These are phyloP conservation scores for Mycalesis mineus DNA, from an alignment of 2,888 invertebrate genomes.

Conservation along the genomic window DNA sequence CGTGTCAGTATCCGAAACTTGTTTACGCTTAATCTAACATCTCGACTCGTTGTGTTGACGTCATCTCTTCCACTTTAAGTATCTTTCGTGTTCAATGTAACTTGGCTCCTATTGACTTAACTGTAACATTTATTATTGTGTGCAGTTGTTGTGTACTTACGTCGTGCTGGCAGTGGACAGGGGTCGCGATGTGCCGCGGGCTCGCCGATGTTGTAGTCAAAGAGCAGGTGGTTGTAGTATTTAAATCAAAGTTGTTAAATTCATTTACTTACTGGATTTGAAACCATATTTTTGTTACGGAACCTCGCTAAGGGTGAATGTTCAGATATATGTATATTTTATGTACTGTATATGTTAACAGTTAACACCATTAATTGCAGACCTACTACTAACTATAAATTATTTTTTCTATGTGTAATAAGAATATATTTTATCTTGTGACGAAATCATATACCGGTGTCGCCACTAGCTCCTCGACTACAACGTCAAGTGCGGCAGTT, in stretches of 20 bases:
- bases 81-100: not conserved
- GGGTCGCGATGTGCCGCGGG: conserved; percentile 29
- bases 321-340: no score
- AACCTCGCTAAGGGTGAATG: no score
- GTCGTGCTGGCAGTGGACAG: conserved; percentile 1
- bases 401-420: no score
- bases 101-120: not conserved
- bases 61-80: conserved; percentile 3
- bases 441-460: not conserved
- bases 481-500: conserved; percentile 38
- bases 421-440: no score
- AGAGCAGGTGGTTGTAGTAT: not conserved
- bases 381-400: no score
- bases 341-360: no score
- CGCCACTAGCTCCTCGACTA: not conserved
- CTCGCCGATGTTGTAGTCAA: conserved; percentile 31
- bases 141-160: not conserved
- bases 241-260: no score
- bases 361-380: no score
- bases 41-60: conserved; percentile 39
- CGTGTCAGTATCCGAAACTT: conserved; percentile 41
- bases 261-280: no score
- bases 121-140: not conserved
- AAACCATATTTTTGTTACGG: no score
- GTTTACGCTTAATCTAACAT: conserved; percentile 47